These are phyloP conservation scores for Thamnophis elegans DNA, from an alignment of 2,797 vertebrate species.

Conservation along the genomic window DNA sequence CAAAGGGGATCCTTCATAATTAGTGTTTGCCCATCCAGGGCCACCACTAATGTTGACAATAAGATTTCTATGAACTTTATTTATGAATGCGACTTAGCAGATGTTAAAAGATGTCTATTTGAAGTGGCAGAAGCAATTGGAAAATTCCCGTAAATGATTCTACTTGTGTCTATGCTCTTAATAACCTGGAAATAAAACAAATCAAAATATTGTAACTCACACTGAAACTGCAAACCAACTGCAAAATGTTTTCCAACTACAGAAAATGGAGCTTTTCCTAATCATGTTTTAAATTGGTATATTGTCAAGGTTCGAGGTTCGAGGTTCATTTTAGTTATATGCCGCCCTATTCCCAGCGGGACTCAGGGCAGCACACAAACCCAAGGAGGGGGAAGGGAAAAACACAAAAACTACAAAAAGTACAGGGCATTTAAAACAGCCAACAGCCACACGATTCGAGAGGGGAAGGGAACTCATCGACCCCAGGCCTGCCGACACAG, in stretches of 20 bases:
- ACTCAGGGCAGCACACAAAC: too few relatives aligned
- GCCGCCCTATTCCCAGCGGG: too few relatives aligned
- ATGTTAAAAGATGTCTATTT: neutral
- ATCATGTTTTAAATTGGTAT: slow-evolving; percentile 41
- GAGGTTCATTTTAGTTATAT: too few relatives aligned
- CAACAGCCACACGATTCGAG: too few relatives aligned
- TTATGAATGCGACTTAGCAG: neutral
- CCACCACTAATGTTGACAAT: neutral
- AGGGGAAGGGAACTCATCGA: too few relatives aligned
- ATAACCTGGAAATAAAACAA: slow-evolving; percentile 39
- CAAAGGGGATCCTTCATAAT: neutral
- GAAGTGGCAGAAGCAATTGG: slow-evolving; percentile 5
- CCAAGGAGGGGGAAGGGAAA: too few relatives aligned
- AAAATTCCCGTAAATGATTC: slow-evolving; percentile 16
- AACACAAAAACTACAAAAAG: too few relatives aligned
- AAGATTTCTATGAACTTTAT: neutral
- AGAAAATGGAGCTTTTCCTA: slow-evolving; percentile 47
- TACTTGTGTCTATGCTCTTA: slow-evolving; percentile 38
- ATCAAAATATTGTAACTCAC: slow-evolving; percentile 34
- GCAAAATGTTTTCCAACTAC: slow-evolving; percentile 18
- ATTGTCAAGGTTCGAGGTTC: too few relatives aligned
- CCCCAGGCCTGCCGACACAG: too few relatives aligned
- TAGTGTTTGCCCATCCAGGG: neutral
- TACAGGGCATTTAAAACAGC: too few relatives aligned
- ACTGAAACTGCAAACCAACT: slow-evolving; percentile 39